Evolutionary conservation across 2,797 vertebrate genomes (phyloP).

Genomic region (Sebastes goodei): DNA sequence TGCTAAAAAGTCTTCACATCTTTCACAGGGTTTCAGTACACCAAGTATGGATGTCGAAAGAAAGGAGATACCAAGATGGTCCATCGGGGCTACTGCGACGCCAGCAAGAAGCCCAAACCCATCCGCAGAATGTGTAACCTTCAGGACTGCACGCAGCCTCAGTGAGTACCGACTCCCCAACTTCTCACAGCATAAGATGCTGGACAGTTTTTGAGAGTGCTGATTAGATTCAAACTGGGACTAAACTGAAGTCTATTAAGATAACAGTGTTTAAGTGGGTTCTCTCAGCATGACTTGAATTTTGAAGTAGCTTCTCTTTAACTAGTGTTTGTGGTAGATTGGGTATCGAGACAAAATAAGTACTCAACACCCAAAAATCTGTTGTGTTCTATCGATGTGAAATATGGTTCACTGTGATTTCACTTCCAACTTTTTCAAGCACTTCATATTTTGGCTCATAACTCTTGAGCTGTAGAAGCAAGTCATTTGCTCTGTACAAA

Average conservation of each 20-base stretch:
- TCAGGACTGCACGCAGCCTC: constrained; percentile 93
- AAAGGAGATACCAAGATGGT: constrained; percentile 96
- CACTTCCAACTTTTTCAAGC: not conserved
- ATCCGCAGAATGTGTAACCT: constrained; percentile 96
- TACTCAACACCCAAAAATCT: not conserved
- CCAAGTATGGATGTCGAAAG: constrained; percentile 95
- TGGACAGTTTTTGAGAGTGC: not conserved
- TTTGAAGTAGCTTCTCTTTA: not conserved
- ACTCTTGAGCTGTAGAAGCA: not conserved
- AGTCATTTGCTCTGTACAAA: not conserved
- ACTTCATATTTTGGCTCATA: not conserved
- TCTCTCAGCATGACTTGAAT: not conserved
- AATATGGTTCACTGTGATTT: not conserved
- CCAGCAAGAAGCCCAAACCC: constrained; percentile 93
- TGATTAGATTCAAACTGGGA: not conserved
- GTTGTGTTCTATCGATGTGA: not conserved
- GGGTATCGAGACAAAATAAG: not conserved
- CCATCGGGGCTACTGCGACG: constrained; percentile 93
- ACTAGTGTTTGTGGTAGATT: not conserved
- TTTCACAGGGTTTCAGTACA: constrained; percentile 91
- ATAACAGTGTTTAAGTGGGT: not conserved
- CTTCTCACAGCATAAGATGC: not conserved
- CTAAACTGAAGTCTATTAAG: not conserved
- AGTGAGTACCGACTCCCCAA: constrained; percentile 82
- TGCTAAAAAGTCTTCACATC: not conserved